Evolutionary conservation across 2,888 invertebrate species (phyloP), one percentile per base, ranked within the genome.

Genomic region (Pedicia rivosa): DNA sequence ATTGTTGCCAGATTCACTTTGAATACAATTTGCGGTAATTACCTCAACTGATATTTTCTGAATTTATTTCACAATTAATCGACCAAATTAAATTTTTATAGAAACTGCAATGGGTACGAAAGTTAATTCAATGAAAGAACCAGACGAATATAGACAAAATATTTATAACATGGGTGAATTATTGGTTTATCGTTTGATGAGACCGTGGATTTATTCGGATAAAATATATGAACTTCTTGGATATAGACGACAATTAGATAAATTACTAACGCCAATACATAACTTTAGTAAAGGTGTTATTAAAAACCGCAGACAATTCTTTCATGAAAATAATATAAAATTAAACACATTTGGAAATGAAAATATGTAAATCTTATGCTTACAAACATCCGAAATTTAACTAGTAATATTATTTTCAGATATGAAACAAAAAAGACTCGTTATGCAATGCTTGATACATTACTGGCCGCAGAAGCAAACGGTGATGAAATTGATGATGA

Each of bases 61-160:
- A n/a, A n/a, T n/a, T n/a, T n/a, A n/a, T n/a, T n/a, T n/a, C n/a
- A n/a, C n/a, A n/a, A n/a, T n/a, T n/a, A n/a, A n/a, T n/a, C n/a
- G n/a, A n/a, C n/a, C n/a, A n/a, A n/a, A n/a, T n/a, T n/a, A n/a
- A n/a, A n/a, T n/a, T n/a, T n/a, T n/a, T n/a, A n/a, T n/a, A 58
- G 57, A 71, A 63, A 68, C 72, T 15, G 78, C 82, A 2, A 76
- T 83, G 74, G 83, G 82, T 3, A 67, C 70, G 1, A 64, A 66
- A 39, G 58, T 79, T 6, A 59, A 63, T 36, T 57, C 61, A 29
- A 62, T 67, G 32, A 50, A 49, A 2, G 53, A 51, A 14, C 65
- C 67, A n/a, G 60, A 58, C 27, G 56, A 59, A 22, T 79, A 78
- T 50, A 68, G 74, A 37, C 48, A 63, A 9, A 66, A 72, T 26